A percentile compares a stretch with the other conserved stretches of the same genome.
These are phyloP conservation scores for Calliopsis andreniformis DNA, from an alignment of 1,140 invertebrate species.

Conservation along the genomic window DNA sequence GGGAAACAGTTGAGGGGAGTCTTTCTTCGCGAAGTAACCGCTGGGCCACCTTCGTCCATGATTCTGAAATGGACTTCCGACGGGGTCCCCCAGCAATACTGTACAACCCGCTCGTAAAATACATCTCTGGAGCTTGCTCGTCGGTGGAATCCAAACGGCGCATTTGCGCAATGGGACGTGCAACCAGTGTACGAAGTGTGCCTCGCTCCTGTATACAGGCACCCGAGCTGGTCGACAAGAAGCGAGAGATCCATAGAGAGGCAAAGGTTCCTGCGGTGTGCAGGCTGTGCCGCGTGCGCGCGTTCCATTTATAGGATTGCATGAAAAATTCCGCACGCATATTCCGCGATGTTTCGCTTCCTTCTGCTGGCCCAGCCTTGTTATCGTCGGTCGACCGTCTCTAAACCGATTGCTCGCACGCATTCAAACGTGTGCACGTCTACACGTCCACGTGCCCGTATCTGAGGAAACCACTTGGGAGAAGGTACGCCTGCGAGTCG, in stretches of 20 bases:
- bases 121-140: slow-evolving; percentile 62
- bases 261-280: not conserved
- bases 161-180: slow-evolving; percentile 77
- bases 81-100: slow-evolving; percentile 32
- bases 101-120: slow-evolving; percentile 68
- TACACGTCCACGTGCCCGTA: slow-evolving; percentile 14
- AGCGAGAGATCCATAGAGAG: slow-evolving; percentile 3
- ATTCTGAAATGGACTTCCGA: slow-evolving; percentile 54
- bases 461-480: not conserved
- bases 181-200: slow-evolving; percentile 58
- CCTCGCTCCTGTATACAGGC: not conserved
- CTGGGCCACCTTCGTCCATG: slow-evolving; percentile 38
- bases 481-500: slow-evolving; percentile 1
- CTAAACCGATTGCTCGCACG: slow-evolving; percentile 59
- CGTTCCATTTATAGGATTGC: slow-evolving; percentile 76
- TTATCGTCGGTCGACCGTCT: slow-evolving; percentile 63
- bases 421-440: slow-evolving; percentile 37
- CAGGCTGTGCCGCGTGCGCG: slow-evolving; percentile 28
- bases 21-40: not conserved
- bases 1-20: slow-evolving; percentile 34
- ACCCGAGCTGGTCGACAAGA: slow-evolving; percentile 19
- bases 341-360: slow-evolving; percentile 61
- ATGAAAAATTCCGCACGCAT: slow-evolving; percentile 73
- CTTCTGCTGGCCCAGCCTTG: slow-evolving; percentile 51
- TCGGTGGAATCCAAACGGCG: slow-evolving; percentile 74